phyloP scores from a whole-genome alignment of 2,888 invertebrate species.

The Drosophila ezoana region DNA sequence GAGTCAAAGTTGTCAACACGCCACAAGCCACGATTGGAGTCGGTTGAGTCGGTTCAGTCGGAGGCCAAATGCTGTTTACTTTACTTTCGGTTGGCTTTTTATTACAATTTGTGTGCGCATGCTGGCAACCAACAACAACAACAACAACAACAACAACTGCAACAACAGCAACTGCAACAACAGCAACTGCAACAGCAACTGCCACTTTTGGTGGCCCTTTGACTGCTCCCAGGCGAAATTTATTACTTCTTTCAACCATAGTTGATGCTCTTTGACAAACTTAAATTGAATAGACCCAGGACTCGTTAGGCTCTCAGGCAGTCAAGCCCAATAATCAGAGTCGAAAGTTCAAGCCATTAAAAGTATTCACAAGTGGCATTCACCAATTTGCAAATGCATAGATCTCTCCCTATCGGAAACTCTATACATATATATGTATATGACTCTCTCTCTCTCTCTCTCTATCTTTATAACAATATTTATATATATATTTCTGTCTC shows the following conservation, averaged over 20 bases:
- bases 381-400: constrained; percentile 20
- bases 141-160: constrained; percentile 2
- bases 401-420: not conserved
- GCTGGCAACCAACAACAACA: constrained; percentile 9
- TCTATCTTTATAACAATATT: no score
- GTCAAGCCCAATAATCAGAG: constrained; percentile 22
- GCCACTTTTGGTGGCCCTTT: constrained; percentile 28
- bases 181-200: constrained; percentile 1
- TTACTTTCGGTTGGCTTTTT: constrained; percentile 62
- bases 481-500: no score
- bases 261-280: constrained; percentile 56
- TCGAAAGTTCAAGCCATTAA: constrained; percentile 29
- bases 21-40: constrained; percentile 59
- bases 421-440: no score
- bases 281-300: constrained; percentile 51
- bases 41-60: constrained; percentile 19
- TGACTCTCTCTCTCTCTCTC: no score
- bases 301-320: constrained; percentile 16
- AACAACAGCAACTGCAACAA: constrained; percentile 7
- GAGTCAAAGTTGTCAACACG: constrained; percentile 67
- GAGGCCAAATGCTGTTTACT: constrained; percentile 57
- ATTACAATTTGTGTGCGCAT: constrained; percentile 48
- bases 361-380: constrained; percentile 33
- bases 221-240: constrained; percentile 43
- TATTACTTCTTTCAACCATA: constrained; percentile 55